These are phyloP conservation scores for Mechanitis messenoides DNA, from an alignment of 2,888 invertebrate genomes.

Conservation along the genomic window DNA sequence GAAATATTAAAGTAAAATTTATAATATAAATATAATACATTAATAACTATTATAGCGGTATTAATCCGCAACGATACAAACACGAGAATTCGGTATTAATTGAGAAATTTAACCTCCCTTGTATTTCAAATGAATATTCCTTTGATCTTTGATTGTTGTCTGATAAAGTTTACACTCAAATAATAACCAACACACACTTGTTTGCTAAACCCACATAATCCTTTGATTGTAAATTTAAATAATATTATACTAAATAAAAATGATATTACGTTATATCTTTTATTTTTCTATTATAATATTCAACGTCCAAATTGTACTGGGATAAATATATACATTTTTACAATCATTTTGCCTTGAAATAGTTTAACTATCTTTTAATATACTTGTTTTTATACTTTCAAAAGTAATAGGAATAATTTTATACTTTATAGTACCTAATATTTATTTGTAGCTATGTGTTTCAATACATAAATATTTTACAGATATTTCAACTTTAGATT, in stretches of 20 bases:
- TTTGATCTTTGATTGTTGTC: background rate
- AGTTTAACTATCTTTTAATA: too few species aligned
- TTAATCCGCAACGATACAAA: too few species aligned
- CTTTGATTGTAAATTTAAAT: background rate
- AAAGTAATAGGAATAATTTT: too few species aligned
- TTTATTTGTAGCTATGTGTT: too few species aligned
- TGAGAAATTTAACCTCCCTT: conserved; percentile 1
- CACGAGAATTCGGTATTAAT: background rate
- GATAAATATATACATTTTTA: background rate
- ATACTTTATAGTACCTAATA: too few species aligned
- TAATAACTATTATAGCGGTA: too few species aligned
- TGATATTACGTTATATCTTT: background rate
- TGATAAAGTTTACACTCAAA: conserved; percentile 6
- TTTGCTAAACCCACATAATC: conserved; percentile 1
- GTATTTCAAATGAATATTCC: background rate
- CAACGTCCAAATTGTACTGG: background rate
- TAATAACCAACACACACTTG: background rate
- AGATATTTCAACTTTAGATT: too few species aligned
- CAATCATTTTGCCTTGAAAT: too few species aligned
- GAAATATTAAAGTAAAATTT: too few species aligned
- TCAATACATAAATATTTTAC: too few species aligned
- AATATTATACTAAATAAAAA: background rate
- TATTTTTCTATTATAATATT: background rate
- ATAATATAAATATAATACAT: too few species aligned
- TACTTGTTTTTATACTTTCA: too few species aligned